Conservation (phyloP, 2,797 vertebrate species). For the Scolopax bukidnonensis region DNA sequence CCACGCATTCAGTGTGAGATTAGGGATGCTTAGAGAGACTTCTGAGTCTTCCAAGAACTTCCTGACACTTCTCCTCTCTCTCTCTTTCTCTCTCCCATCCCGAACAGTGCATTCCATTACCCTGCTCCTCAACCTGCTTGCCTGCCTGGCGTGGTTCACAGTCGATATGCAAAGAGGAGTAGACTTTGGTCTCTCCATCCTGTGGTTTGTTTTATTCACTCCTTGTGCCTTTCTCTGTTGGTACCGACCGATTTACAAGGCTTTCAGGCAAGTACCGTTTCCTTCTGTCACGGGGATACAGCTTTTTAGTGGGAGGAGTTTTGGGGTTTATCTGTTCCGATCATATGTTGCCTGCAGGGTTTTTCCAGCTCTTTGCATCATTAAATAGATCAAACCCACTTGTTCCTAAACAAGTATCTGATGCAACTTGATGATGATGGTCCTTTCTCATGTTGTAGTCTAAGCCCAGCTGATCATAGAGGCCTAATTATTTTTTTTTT, state of each 20-base stretch:
- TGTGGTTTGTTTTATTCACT: slow-evolving; percentile 93
- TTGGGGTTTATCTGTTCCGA: neutral
- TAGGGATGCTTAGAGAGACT: neutral
- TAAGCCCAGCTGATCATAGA: neutral
- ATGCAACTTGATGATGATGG: neutral
- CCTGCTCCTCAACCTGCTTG: slow-evolving; percentile 92
- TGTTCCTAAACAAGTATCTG: neutral
- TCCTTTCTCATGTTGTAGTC: neutral
- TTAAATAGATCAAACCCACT: neutral
- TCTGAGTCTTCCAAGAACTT: neutral
- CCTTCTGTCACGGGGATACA: accelerated
- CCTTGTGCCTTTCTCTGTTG: slow-evolving; percentile 98
- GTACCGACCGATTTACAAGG: slow-evolving; percentile 97
- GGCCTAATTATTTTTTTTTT: neutral
- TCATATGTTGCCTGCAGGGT: neutral
- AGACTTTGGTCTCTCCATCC: slow-evolving; percentile 92
- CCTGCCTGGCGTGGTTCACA: slow-evolving; percentile 91
- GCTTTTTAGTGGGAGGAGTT: neutral
- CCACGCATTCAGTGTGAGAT: neutral
- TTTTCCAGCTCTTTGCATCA: neutral
- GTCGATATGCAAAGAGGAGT: slow-evolving; percentile 54
- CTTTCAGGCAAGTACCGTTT: slow-evolving; percentile 87
- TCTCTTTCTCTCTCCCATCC: neutral
- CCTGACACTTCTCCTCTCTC: neutral
- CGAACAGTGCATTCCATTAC: slow-evolving; percentile 88